Percentiles rank a stretch among this genome's conserved stretches.
phyloP scores from a whole-genome alignment of 2,113 vertebrate genomes.

The Cephalopterus ornatus region DNA sequence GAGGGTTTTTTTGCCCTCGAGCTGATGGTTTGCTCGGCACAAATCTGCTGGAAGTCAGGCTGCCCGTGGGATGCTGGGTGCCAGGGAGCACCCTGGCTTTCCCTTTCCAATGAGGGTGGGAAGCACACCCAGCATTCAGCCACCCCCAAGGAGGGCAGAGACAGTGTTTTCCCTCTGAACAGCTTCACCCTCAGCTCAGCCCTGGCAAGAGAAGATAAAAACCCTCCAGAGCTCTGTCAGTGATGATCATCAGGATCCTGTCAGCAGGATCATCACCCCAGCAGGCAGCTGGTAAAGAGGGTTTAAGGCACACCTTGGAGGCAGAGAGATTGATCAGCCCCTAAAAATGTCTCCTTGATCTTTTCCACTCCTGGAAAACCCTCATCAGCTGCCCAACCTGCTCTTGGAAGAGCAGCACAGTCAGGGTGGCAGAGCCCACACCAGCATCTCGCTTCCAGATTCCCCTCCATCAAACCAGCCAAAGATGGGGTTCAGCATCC shows the following conservation, averaged over 20 bases:
- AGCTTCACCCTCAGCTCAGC: neutral
- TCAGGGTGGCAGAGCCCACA: neutral
- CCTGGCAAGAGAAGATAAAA: neutral
- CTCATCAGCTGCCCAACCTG: neutral
- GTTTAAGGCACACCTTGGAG: neutral
- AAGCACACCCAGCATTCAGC: neutral
- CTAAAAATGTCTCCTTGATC: neutral
- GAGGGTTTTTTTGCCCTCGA: neutral
- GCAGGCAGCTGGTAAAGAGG: slow-evolving; percentile 41
- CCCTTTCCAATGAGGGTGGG: neutral
- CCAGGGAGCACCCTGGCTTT: neutral
- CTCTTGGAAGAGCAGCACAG: neutral
- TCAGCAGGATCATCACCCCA: slow-evolving; percentile 3
- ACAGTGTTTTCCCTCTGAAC: neutral
- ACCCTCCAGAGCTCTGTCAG: neutral
- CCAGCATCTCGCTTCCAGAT: neutral
- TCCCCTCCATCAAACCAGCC: rapidly evolving
- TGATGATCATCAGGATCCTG: no score
- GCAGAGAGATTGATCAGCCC: slow-evolving; percentile 25
- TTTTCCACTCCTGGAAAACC: neutral
- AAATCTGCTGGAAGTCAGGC: neutral
- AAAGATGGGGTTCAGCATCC: rapidly evolving
- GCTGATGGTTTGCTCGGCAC: neutral
- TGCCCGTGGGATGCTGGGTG: neutral
- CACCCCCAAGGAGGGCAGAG: neutral